Evolutionary conservation across 2,113 vertebrate species (phyloP).

Genomic region (Ascaphus truei): DNA sequence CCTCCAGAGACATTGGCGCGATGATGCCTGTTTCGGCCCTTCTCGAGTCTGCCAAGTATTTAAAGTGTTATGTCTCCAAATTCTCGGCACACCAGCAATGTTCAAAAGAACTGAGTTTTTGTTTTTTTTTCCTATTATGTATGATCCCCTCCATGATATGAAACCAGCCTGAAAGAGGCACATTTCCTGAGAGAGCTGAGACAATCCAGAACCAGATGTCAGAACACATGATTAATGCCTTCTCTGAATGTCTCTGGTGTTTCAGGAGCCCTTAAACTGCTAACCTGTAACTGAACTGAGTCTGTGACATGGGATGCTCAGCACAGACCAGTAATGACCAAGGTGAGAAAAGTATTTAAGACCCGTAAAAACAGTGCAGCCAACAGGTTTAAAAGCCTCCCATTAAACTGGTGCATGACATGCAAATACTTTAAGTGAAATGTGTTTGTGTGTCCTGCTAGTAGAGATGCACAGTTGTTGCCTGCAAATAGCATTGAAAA

Average conservation of each 20-base stretch:
- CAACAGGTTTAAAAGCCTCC: too few species aligned
- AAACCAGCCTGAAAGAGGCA: neutral
- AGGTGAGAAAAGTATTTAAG: too few species aligned
- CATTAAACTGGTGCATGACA: too few species aligned
- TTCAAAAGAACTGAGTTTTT: neutral
- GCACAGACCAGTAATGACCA: too few species aligned
- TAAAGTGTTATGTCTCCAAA: neutral
- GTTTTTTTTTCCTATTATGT: neutral
- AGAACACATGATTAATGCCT: neutral
- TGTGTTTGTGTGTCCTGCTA: too few species aligned
- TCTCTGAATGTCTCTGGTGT: neutral
- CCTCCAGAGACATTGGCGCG: neutral
- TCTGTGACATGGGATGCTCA: neutral
- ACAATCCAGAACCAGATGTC: neutral
- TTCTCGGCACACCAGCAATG: neutral
- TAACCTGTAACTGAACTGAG: neutral
- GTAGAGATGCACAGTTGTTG: too few species aligned
- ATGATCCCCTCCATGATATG: neutral
- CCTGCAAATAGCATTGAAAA: too few species aligned
- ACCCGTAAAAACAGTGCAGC: too few species aligned
- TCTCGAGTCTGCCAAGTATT: slow-evolving; percentile 33
- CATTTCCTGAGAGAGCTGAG: neutral
- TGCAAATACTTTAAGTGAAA: too few species aligned
- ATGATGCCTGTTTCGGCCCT: neutral
- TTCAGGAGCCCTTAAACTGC: neutral